These are phyloP conservation scores for Otolemur garnettii DNA, from an alignment of 2,113 vertebrate genomes.

Conservation along the genomic window DNA sequence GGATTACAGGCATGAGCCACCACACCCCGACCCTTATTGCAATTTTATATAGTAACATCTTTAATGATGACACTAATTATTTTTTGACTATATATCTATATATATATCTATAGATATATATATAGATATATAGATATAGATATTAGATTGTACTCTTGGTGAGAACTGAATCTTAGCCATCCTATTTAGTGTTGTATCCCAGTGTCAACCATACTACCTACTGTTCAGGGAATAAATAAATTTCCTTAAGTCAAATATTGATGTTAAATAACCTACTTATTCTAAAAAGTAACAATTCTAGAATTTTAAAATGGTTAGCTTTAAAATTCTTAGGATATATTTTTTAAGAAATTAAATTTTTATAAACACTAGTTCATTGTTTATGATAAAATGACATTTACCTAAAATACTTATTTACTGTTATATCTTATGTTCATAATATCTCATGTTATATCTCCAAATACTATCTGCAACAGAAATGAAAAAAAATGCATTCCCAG, in stretches of 20 bases:
- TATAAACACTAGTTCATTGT: not conserved
- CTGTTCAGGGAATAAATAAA: not conserved
- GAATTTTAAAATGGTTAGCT: conserved; percentile 1
- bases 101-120: no score
- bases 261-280: not conserved
- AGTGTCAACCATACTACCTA: not conserved
- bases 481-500: not conserved
- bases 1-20: no score
- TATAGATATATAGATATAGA: no score
- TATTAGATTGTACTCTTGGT: not conserved
- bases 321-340: not conserved
- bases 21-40: not conserved
- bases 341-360: conserved; percentile 15
- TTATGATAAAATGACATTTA: not conserved
- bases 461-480: not conserved
- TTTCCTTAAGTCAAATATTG: not conserved
- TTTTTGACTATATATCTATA: not conserved
- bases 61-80: not conserved
- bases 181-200: not conserved
- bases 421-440: not conserved
- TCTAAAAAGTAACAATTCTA: not conserved
- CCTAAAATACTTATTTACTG: not conserved
- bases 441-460: not conserved
- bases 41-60: not conserved
- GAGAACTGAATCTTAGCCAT: not conserved